Base-by-base conservation (phyloP, 2,113 vertebrate species). In the Anolis sagrei region DNA sequence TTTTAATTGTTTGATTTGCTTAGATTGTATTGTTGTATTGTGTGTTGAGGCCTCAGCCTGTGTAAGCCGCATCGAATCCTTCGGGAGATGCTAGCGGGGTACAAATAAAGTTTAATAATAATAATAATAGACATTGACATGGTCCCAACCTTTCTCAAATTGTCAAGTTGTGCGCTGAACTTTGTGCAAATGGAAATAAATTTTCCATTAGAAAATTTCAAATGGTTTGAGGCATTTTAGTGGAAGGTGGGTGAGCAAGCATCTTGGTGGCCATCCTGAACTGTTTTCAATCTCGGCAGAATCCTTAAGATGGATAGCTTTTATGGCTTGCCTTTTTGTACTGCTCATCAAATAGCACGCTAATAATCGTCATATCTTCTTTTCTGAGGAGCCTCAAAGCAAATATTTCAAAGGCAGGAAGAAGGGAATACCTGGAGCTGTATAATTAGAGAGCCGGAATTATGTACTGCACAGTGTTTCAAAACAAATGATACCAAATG, bases 341-440 rank as follows among this genome's bases (percentile, higher is more conserved):
- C 83, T 54, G 23, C 9, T 93, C 90, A 91, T 95, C 92, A 95
- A 91, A 93, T 93, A 89, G 87, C 74, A 27, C 0, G 58, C 85
- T 79, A 88, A 93, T 96, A 94, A 86, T 34, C 51, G 95, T 87
- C 58, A 79, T 86, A 91, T 92, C 93, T 29, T 92, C 86, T 90
- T 85, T 88, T 89, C 92, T 86, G 90, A 88, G 93, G 66, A 88
- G 88, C 92, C 90, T 93, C 93, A 93, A 94, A 93, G 93, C 85
- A 90, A 95, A 93, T 16, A 93, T 96, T 96, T 97, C 96, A 97
- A 97, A 97, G 95, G 93, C 95, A 95, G 93, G 94, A 95, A 95
- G 95, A 93, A 93, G 91, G 0, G 3, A 95, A 95, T 95, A 95
- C 93, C 95, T 95, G 94, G 92, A 94, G 93, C 91, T 91, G 81